phyloP scores from a whole-genome alignment of 1,140 invertebrate species.

The Drosophila kohkoa region DNA sequence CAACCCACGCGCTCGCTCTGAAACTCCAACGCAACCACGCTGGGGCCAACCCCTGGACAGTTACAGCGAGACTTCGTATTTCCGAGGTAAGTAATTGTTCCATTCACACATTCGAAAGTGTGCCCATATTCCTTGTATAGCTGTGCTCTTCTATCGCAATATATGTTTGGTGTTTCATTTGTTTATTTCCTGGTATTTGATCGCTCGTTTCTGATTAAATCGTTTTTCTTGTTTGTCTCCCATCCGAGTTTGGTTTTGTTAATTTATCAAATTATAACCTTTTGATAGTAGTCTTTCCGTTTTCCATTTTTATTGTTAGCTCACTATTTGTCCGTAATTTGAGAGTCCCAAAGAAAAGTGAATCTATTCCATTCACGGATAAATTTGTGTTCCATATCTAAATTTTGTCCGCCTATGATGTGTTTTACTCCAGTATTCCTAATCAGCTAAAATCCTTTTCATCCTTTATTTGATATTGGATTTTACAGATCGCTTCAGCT shows the following conservation, averaged over 20 bases:
- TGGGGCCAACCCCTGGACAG: conserved; percentile 85
- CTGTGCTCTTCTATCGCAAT: not conserved
- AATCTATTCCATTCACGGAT: too few species aligned
- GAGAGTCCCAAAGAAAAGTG: too few species aligned
- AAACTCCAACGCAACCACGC: conserved; percentile 87
- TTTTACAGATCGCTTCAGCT: conserved; percentile 70
- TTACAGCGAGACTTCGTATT: conserved; percentile 85
- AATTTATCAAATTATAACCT: too few species aligned
- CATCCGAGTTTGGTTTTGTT: too few species aligned
- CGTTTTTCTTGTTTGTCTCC: not conserved
- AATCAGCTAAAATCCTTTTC: not conserved
- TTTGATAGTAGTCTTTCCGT: too few species aligned
- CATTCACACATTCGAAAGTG: not conserved
- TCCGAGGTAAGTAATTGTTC: conserved; percentile 87
- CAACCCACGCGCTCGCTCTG: conserved; percentile 88
- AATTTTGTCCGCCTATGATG: too few species aligned
- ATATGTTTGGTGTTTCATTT: conserved; percentile 5
- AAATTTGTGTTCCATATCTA: not conserved
- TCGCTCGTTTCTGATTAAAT: too few species aligned
- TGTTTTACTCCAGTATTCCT: too few species aligned
- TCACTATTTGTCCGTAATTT: too few species aligned
- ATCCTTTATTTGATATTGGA: conserved; percentile 11
- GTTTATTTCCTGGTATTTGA: not conserved
- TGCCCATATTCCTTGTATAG: not conserved
- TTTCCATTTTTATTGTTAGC: too few species aligned